Evolutionary conservation across 2,113 vertebrate species (phyloP).

Genomic region (Oryctolagus cuniculus): DNA sequence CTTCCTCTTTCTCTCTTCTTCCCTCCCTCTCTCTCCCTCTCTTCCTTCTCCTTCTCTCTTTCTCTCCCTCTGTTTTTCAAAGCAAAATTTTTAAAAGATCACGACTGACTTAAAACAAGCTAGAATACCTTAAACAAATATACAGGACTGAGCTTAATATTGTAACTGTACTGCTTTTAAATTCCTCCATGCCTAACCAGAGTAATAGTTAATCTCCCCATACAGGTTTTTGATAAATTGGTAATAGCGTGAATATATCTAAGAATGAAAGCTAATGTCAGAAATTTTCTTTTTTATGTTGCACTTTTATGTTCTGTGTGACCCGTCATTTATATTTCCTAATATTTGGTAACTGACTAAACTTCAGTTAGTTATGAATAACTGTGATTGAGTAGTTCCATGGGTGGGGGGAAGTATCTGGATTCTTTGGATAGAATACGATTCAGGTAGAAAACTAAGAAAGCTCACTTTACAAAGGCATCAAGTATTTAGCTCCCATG

Average conservation of each 20-base stretch:
- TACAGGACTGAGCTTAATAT: background rate
- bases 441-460: conserved; percentile 53
- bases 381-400: background rate
- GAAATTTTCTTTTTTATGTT: conserved; percentile 24
- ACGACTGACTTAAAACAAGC: too few species aligned
- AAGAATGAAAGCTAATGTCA: conserved; percentile 11
- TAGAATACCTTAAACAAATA: background rate
- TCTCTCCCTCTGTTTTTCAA: too few species aligned
- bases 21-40: too few species aligned
- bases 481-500: conserved; percentile 47
- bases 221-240: conserved; percentile 12
- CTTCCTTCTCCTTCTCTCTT: too few species aligned
- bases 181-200: background rate
- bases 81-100: too few species aligned
- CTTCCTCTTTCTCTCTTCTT: too few species aligned
- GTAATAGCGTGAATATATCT: background rate
- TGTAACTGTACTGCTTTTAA: background rate
- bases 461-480: conserved; percentile 56
- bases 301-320: background rate
- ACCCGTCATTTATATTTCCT: conserved; percentile 44
- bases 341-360: conserved; percentile 7
- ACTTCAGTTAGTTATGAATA: conserved; percentile 40
- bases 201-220: background rate
- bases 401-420: background rate
- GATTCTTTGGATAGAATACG: background rate